phyloP scores from a whole-genome alignment of 2,797 vertebrate species.

The Babyrousa celebensis region DNA sequence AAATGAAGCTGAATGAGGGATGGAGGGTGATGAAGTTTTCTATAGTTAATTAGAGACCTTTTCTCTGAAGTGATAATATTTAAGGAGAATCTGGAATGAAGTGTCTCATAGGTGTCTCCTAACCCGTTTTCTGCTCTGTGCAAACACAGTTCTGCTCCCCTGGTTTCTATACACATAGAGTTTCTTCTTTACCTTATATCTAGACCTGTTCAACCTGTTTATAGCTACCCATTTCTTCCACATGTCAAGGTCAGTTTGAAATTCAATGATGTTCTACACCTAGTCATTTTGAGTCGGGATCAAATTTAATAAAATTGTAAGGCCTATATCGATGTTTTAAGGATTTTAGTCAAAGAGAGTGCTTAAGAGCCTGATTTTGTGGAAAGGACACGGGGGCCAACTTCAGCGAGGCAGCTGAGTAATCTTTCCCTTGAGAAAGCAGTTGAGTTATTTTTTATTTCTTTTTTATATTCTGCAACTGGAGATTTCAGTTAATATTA shows the following conservation, averaged over 20 bases:
- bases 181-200: background rate
- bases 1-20: background rate
- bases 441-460: constrained; percentile 62
- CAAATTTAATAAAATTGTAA: constrained; percentile 67
- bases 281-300: constrained; percentile 65
- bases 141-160: background rate
- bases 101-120: background rate
- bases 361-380: constrained; percentile 68
- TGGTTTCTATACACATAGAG: background rate
- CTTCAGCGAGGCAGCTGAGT: background rate
- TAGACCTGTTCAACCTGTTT: constrained; percentile 19
- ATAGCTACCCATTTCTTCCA: constrained; percentile 33
- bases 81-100: background rate
- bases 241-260: constrained; percentile 66
- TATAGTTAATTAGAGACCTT: background rate
- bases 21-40: background rate
- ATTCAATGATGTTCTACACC: constrained; percentile 48
- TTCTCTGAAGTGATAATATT: background rate
- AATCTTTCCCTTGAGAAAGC: constrained; percentile 63
- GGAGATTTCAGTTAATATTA: constrained; percentile 76
- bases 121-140: background rate
- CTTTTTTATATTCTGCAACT: constrained; percentile 76
- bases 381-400: constrained; percentile 36
- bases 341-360: constrained; percentile 32
- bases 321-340: constrained; percentile 56